A percentile compares a stretch with the other conserved stretches of the same genome.
Conservation (phyloP, 2,888 invertebrate species). For the Scaeva pyrastri region DNA sequence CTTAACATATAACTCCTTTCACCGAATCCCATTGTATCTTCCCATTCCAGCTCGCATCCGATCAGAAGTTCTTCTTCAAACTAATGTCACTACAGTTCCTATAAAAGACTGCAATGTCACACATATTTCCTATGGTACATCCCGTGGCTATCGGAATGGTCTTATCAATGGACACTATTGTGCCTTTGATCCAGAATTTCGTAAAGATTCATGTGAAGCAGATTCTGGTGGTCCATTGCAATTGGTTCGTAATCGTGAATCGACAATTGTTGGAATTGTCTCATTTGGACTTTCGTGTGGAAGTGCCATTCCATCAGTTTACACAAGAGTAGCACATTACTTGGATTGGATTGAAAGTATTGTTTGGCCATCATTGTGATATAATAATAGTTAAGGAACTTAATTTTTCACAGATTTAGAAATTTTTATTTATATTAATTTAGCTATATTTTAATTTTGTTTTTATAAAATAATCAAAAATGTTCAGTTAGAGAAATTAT, state of each 20-base stretch:
- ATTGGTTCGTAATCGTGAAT: constrained; percentile 36
- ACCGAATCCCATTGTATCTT: background rate
- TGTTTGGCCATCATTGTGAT: constrained; percentile 77
- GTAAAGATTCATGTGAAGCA: constrained; percentile 76
- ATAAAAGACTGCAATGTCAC: constrained; percentile 68
- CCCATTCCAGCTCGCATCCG: constrained; percentile 64
- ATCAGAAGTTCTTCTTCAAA: constrained; percentile 74
- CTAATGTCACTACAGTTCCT: constrained; percentile 75
- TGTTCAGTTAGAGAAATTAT: too few species aligned
- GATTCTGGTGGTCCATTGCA: constrained; percentile 78
- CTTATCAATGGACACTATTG: constrained; percentile 77
- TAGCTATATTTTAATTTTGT: too few species aligned
- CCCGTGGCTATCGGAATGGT: constrained; percentile 60
- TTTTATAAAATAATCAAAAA: too few species aligned
- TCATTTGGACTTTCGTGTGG: constrained; percentile 77
- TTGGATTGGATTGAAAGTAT: constrained; percentile 78
- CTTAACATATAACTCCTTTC: too few species aligned
- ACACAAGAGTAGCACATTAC: constrained; percentile 77
- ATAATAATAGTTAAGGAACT: too few species aligned
- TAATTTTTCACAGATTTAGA: too few species aligned
- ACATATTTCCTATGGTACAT: constrained; percentile 48
- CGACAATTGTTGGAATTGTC: constrained; percentile 77
- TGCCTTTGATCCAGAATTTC: constrained; percentile 75
- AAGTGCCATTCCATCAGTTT: constrained; percentile 76
- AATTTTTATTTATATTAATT: too few species aligned